These are phyloP conservation scores for Machimus atricapillus DNA, from an alignment of 2,888 invertebrate species.

Conservation along the genomic window DNA sequence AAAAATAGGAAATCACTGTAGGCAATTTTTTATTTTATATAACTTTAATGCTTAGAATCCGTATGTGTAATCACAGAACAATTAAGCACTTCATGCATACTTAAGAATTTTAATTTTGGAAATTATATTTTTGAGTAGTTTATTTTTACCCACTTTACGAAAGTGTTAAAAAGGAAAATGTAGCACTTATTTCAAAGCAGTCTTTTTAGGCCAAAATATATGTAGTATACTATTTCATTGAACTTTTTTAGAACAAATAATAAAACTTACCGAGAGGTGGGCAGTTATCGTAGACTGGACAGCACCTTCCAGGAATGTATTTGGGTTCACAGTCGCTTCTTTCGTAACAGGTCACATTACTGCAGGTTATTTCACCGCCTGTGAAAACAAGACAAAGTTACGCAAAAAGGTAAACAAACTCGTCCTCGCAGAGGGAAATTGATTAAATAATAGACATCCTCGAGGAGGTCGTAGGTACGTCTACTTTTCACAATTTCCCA, in stretches of 20 bases:
- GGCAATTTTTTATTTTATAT: no score
- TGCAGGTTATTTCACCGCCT: slow-evolving; percentile 79
- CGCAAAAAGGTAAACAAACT: not conserved
- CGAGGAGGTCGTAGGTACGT: not conserved
- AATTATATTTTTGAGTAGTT: no score
- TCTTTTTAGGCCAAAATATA: not conserved
- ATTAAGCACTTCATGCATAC: no score
- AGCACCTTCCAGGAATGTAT: slow-evolving; percentile 76
- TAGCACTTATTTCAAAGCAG: no score
- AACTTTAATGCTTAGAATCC: no score
- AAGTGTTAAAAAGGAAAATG: no score
- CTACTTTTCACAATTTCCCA: not conserved
- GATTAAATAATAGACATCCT: not conserved
- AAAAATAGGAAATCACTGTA: no score
- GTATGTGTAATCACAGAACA: no score
- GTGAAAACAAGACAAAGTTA: slow-evolving; percentile 17
- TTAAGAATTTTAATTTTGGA: no score
- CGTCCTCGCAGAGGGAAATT: not conserved
- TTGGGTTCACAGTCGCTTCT: slow-evolving; percentile 78
- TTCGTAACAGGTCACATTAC: slow-evolving; percentile 77
- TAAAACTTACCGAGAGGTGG: slow-evolving; percentile 68
- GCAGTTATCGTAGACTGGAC: slow-evolving; percentile 83
- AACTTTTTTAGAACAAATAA: not conserved
- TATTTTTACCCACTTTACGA: no score
- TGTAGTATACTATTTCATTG: not conserved